Evolutionary conservation across 2,797 vertebrate genomes (phyloP).

Genomic region (Cryptoblepharus egeriae): DNA sequence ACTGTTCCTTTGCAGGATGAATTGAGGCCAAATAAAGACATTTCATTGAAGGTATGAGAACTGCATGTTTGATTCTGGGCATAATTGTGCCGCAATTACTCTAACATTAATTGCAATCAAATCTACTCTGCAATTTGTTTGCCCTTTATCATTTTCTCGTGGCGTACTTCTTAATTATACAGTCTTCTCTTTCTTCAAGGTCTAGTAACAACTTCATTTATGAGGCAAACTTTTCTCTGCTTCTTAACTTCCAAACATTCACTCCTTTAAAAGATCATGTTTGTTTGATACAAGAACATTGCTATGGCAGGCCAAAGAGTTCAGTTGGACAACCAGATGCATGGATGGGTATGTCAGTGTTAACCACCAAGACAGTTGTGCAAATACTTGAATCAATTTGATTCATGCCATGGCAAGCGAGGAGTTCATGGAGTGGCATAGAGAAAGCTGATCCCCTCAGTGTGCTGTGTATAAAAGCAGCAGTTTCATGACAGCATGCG

Average conservation of each 20-base stretch:
- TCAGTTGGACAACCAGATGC: neutral
- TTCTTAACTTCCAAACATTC: conserved; percentile 36
- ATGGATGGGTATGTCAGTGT: too few species aligned
- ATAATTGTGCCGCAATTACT: conserved; percentile 37
- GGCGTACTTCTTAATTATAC: conserved; percentile 63
- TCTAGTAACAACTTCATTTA: conserved; percentile 47
- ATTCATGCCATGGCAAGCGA: neutral
- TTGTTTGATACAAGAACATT: conserved; percentile 61
- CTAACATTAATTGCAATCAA: conserved; percentile 18
- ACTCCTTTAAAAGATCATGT: conserved; percentile 34
- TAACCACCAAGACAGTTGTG: neutral
- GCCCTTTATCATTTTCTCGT: conserved; percentile 48
- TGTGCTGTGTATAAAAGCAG: neutral
- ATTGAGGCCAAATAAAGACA: conserved; percentile 41
- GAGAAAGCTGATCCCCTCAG: neutral
- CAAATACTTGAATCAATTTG: neutral
- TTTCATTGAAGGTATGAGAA: neutral
- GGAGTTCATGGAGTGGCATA: neutral
- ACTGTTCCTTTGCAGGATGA: conserved; percentile 45
- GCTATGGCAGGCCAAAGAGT: conserved; percentile 37
- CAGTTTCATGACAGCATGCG: neutral
- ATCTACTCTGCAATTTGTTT: conserved; percentile 58
- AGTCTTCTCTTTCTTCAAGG: conserved; percentile 40
- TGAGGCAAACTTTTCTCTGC: neutral
- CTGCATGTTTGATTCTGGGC: neutral